phyloP scores from a whole-genome alignment of 2,797 vertebrate genomes.

The Spinibarbus caldwelli region DNA sequence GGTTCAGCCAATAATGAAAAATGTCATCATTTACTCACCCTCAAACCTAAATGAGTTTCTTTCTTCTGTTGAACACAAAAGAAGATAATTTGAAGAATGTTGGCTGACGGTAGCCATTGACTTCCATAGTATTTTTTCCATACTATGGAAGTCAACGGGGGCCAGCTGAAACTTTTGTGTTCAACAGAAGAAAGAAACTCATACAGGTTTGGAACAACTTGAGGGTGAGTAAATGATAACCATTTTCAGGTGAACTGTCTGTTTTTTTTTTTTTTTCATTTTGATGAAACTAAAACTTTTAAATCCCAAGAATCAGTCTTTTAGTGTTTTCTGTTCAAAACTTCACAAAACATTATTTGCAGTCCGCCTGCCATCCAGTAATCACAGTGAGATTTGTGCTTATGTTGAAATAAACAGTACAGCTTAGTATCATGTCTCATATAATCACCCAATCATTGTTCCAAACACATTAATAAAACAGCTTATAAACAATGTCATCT shows the following conservation, averaged over 20 bases:
- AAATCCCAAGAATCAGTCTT: background rate
- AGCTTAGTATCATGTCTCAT: background rate
- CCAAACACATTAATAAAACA: background rate
- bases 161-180: background rate
- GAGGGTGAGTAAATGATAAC: background rate
- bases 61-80: background rate
- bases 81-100: background rate
- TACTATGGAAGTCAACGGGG: background rate
- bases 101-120: background rate
- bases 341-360: background rate
- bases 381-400: too few relatives aligned
- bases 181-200: too few relatives aligned
- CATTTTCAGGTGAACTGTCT: too few relatives aligned
- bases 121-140: background rate
- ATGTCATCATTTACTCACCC: background rate
- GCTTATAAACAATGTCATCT: background rate
- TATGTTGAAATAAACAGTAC: background rate
- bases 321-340: background rate
- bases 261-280: background rate
- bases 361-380: background rate
- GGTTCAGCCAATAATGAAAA: background rate
- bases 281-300: background rate
- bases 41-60: background rate
- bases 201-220: background rate
- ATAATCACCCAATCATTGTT: background rate